Conservation (phyloP, 2,797 vertebrate species). For the Trichosurus vulpecula region DNA sequence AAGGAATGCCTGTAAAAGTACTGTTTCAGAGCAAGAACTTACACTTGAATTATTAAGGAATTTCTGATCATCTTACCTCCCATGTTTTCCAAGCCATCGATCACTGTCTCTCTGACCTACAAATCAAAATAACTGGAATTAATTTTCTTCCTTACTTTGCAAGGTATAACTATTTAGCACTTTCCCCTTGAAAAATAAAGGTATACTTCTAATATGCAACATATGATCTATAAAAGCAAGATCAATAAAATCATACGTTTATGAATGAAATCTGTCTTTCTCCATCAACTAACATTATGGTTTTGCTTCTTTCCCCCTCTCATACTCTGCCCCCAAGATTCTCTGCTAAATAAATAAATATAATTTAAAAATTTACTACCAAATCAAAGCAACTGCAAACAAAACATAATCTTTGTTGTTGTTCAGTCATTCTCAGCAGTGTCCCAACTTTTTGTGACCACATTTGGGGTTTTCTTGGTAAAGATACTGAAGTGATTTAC, state of each 20-base stretch:
- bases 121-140: conserved; percentile 66
- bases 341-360: neutral
- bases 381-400: neutral
- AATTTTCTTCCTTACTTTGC: conserved; percentile 53
- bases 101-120: conserved; percentile 93
- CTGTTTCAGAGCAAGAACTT: conserved; percentile 10
- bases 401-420: neutral
- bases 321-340: neutral
- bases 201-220: neutral
- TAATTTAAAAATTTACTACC: neutral
- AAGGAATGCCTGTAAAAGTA: neutral
- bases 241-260: neutral
- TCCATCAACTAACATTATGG: neutral
- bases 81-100: conserved; percentile 92
- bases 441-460: neutral
- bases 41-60: conserved; percentile 34
- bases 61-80: conserved; percentile 88
- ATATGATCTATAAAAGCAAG: neutral
- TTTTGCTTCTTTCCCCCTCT: neutral
- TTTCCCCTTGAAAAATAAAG: conserved; percentile 40
- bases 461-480: neutral
- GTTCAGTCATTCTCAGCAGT: neutral
- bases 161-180: conserved; percentile 59
- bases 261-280: neutral
- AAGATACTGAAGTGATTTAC: neutral